Evolutionary conservation across 1,140 invertebrate genomes (phyloP), one percentile per base, ranked within the genome.

Genomic region (Bacillus rossius): DNA sequence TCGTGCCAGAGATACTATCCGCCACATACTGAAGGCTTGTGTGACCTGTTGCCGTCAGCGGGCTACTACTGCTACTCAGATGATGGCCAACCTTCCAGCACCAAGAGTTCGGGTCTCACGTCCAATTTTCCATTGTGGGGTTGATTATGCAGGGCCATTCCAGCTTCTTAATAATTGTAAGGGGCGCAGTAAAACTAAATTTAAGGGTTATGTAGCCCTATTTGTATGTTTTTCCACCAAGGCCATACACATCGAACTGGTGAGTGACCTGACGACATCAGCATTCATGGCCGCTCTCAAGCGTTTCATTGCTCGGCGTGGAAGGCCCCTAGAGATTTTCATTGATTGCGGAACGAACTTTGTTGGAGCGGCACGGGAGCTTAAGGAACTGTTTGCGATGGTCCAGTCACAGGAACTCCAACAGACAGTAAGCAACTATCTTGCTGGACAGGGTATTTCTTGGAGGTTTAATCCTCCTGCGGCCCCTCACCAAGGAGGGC

Each of bases 391-490:
- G n/a, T n/a, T 8, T 26, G 8, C 41, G 4, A 22, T 51, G n/a
- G 17, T 51, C n/a, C 8, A 22, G 16, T 22, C 17, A 19, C n/a
- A 20, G 10, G 17, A 22, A 8, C 19, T 22, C 8, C 17, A 22
- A 10, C 41, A 45, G 14, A 50, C 49, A 59, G 23, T 40, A 13
- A 25, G 40, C 10, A 22, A n/a, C 19, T 8, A 8, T 13, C 13
- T 54, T 45, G 17, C 42, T 38, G 14, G 38, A 8, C 56, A 67
- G 10, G 57, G 59, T 17, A 72, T 70, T 20, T 52, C 67, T 22
- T 77, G 71, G 72, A 61, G 72, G 56, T 75, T 76, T 55, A 74
- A 66, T 37, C 70, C 73, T 8, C 71, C 73, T n/a, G 26, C 55
- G 38, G 66, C 66, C 38, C 69, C 71, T 0, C 69, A 75, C 55